Evolutionary conservation across 2,888 invertebrate species (phyloP).

Genomic region (Mamestra brassicae): DNA sequence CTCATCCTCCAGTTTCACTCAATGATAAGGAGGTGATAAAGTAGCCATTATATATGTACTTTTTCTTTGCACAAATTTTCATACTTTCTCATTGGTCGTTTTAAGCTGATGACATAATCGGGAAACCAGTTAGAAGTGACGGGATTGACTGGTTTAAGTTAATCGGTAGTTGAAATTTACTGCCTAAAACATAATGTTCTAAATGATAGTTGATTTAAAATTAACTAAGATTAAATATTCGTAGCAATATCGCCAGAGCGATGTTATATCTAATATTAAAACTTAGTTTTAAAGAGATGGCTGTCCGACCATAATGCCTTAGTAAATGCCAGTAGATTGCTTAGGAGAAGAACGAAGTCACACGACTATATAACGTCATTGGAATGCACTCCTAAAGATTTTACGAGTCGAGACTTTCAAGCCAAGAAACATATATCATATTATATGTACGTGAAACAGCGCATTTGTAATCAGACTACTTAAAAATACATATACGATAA

Average conservation of each 20-base stretch:
- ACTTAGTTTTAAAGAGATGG: background rate
- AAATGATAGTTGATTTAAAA: constrained; percentile 6
- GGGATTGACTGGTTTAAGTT: background rate
- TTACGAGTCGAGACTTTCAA: constrained; percentile 28
- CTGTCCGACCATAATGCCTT: background rate
- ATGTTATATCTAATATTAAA: background rate
- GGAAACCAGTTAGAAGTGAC: background rate
- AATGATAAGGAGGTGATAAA: too few relatives aligned
- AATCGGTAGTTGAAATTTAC: background rate
- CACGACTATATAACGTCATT: constrained; percentile 2
- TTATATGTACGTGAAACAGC: constrained; percentile 11
- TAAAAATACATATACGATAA: constrained; percentile 59
- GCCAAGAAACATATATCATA: background rate
- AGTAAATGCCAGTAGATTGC: constrained; percentile 25
- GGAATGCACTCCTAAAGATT: constrained; percentile 7
- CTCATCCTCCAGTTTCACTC: too few relatives aligned
- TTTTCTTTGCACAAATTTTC: too few relatives aligned
- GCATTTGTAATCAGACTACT: constrained; percentile 55
- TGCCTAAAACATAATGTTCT: background rate
- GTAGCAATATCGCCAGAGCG: background rate
- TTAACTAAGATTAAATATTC: background rate
- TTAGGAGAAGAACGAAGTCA: background rate
- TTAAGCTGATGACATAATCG: background rate
- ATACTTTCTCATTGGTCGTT: too few relatives aligned
- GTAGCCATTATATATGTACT: too few relatives aligned